Conservation (phyloP, 2,888 invertebrate species). For the Galerucella calmariensis region DNA sequence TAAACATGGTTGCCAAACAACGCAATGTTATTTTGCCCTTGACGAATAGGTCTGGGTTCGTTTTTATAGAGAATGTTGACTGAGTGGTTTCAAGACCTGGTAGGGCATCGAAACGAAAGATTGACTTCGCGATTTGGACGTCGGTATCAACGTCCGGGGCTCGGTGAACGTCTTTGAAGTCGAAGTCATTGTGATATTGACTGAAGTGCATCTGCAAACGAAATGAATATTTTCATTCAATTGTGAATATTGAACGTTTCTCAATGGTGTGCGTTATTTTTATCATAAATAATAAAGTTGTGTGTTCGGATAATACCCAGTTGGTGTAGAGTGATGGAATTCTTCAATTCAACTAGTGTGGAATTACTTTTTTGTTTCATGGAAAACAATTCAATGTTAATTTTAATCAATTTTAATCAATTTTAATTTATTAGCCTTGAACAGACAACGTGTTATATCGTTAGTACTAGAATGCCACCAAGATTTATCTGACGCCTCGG, state of each 20-base stretch:
- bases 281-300: no score
- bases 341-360: no score
- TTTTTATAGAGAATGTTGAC: slow-evolving; percentile 57
- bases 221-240: not conserved
- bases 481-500: no score
- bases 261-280: not conserved
- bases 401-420: no score
- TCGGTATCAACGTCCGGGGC: not conserved
- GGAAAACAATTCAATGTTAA: no score
- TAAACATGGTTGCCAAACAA: slow-evolving; percentile 60
- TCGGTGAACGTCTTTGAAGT: slow-evolving; percentile 2
- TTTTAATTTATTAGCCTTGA: no score
- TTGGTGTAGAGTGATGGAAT: no score
- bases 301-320: no score
- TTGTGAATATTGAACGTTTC: not conserved
- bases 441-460: no score
- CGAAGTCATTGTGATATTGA: not conserved
- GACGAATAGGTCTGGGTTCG: slow-evolving; percentile 59
- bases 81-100: slow-evolving; percentile 59
- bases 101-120: slow-evolving; percentile 55
- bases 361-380: no score
- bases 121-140: slow-evolving; percentile 40
- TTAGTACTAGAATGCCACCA: no score
- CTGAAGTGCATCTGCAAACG: slow-evolving; percentile 21
- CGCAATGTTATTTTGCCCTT: slow-evolving; percentile 59